Evolutionary conservation across 1,140 invertebrate genomes (phyloP), one percentile per base, ranked within the genome.

Genomic region (Harpegnathos saltator): DNA sequence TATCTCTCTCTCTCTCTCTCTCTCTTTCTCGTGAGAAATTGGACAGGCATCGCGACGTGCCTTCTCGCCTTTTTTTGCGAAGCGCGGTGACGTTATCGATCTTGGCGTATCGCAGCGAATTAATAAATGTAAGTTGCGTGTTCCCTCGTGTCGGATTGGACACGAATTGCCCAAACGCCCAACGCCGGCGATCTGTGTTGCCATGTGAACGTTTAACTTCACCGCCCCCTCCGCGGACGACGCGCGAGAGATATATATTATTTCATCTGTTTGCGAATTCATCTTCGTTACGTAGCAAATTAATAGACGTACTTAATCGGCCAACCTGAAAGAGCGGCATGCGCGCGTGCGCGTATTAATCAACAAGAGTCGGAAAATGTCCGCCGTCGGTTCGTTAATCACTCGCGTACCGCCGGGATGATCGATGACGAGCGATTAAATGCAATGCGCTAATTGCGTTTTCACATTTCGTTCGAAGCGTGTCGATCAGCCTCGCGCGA

Each of bases 391-490:
- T 65, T 86, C 84, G 85, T 82, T 72, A 77, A 82, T 69, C 66
- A 50, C 71, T 80, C 61, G 65, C 38, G 33, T 50, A 26, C 29
- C 68, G 33, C 50, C 69, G 50, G 69, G 66, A 50, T 66, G 66
- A 85, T 85, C 84, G 63, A 66, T 73, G 54, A 84, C 77, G 65
- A 68, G 74, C 75, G 69, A 81, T 88, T 86, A 86, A 88, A 86
- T 69, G n/a, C 72, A 86, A 68, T 54, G 75, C 56, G 50, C 54
- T 88, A 88, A 88, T 88, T 87, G 82, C 85, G 71, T 68, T 87
- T 87, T 84, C 85, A n/a, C n/a, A 80, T 87, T 88, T 88, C 86
- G 87, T 88, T 87, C 52, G 50, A 52, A 69, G n/a, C 48, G 68
- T 52, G 19, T 26, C 78, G 56, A 86, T 87, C 80, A 73, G 52